phyloP scores from a whole-genome alignment of 2,113 vertebrate species.

The Hirundichthys speculiger region DNA sequence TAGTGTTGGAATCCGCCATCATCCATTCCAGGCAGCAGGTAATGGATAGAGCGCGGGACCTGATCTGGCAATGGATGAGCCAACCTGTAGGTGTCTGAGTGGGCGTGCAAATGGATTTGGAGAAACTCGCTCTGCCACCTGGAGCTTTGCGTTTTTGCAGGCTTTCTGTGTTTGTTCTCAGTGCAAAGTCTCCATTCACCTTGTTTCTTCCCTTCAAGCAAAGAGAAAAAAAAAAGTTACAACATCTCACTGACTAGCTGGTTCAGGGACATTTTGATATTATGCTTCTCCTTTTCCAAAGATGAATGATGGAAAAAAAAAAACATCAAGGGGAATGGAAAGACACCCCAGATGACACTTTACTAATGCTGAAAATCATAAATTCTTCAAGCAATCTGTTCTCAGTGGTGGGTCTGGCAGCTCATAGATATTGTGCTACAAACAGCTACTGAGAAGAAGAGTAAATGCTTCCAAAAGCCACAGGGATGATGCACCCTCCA shows the following conservation, averaged over 20 bases:
- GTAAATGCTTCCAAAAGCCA: constrained; percentile 59
- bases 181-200: not conserved
- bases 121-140: constrained; percentile 56
- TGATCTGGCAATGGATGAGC: constrained; percentile 71
- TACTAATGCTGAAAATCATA: constrained; percentile 43
- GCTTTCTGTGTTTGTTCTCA: constrained; percentile 25
- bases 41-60: constrained; percentile 65
- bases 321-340: constrained; percentile 33
- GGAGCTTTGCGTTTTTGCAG: constrained; percentile 51
- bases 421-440: constrained; percentile 14
- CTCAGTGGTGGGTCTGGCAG: constrained; percentile 32
- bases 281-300: constrained; percentile 12
- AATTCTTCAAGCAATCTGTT: constrained; percentile 40
- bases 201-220: constrained; percentile 37
- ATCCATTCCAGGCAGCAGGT: constrained; percentile 66
- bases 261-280: constrained; percentile 39
- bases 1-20: constrained; percentile 49
- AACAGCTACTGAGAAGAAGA: constrained; percentile 33
- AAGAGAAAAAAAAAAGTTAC: constrained; percentile 23
- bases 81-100: constrained; percentile 69
- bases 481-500: constrained; percentile 48
- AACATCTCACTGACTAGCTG: constrained; percentile 10
- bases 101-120: constrained; percentile 71
- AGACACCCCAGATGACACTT: constrained; percentile 9
- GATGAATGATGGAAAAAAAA: constrained; percentile 26